Conservation (phyloP, 2,888 invertebrate genomes). For the Harpalus rubripes region DNA sequence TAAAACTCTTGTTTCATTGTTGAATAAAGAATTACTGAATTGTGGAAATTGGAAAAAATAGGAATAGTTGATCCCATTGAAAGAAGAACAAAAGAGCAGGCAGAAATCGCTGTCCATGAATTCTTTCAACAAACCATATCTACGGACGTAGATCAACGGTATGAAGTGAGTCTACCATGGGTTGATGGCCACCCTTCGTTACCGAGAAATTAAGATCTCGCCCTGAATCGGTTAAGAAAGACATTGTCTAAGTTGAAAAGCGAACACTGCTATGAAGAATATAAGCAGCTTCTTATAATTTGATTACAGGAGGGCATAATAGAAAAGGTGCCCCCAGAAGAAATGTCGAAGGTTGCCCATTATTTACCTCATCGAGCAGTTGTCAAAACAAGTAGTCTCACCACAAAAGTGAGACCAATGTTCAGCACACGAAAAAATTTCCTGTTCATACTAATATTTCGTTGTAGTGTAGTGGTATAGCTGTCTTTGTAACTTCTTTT, state of each 20-base stretch:
- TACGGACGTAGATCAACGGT: slow-evolving; percentile 69
- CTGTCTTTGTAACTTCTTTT: no score
- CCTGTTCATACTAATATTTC: no score
- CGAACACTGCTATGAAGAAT: background rate
- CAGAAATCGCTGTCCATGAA: slow-evolving; percentile 67
- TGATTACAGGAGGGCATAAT: slow-evolving; percentile 69
- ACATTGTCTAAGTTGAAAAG: no score
- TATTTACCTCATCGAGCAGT: slow-evolving; percentile 68
- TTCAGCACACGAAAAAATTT: no score
- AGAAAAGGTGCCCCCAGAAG: slow-evolving; percentile 59
- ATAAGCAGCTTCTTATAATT: background rate
- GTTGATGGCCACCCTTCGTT: slow-evolving; percentile 69
- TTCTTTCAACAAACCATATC: slow-evolving; percentile 69
- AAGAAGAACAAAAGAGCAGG: slow-evolving; percentile 70
- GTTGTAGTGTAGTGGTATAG: no score
- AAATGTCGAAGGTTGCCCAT: slow-evolving; percentile 46
- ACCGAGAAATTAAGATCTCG: slow-evolving; percentile 67
- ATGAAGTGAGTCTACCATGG: slow-evolving; percentile 71
- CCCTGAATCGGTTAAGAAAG: no score
- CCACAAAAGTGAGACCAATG: slow-evolving; percentile 69
- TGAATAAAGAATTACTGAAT: background rate
- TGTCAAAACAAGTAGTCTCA: slow-evolving; percentile 68
- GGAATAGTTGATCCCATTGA: slow-evolving; percentile 71
- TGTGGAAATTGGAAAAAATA: slow-evolving; percentile 68
- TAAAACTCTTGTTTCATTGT: background rate